Conservation (phyloP, 2,888 invertebrate genomes). For the Polyploca ridens region DNA sequence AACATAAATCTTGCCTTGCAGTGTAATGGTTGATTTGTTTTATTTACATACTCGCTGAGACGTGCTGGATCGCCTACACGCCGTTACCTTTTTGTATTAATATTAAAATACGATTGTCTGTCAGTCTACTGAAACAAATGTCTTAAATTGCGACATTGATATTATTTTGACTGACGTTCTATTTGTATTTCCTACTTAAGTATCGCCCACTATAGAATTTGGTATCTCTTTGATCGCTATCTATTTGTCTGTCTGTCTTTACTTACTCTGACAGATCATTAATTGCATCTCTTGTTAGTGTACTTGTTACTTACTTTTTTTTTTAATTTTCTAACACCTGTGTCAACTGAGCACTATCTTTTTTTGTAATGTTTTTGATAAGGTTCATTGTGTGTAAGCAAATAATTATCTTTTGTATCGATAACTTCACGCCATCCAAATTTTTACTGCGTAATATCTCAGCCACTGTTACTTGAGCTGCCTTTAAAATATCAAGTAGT, state of each 20-base stretch:
- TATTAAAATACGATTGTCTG: conserved; percentile 61
- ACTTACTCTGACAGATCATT: conserved; percentile 43
- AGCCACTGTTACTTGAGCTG: conserved; percentile 30
- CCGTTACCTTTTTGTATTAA: conserved; percentile 45
- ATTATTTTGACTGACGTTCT: conserved; percentile 56
- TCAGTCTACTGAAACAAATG: conserved; percentile 49
- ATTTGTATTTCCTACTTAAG: conserved; percentile 44
- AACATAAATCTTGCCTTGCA: conserved; percentile 17
- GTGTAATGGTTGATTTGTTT: conserved; percentile 31
- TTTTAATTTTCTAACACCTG: conserved; percentile 24
- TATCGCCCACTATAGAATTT: conserved; percentile 50
- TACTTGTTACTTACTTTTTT: conserved; percentile 18
- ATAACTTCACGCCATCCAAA: conserved; percentile 37
- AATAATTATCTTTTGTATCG: conserved; percentile 53
- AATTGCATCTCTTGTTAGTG: conserved; percentile 33
- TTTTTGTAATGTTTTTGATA: conserved; percentile 40
- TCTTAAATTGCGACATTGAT: conserved; percentile 48
- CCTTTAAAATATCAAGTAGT: conserved; percentile 17
- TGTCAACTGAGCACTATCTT: conserved; percentile 36
- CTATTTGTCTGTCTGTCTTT: conserved; percentile 45
- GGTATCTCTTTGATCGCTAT: conserved; percentile 32
- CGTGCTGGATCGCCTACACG: conserved; percentile 55
- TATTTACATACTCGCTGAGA: conserved; percentile 31
- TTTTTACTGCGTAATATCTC: conserved; percentile 57
- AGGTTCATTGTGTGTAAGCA: conserved; percentile 40